Evolutionary conservation across 92 coral and sea anemone genomes (phyloP), one percentile per base, ranked within the genome.

Genomic region (Chrysogorgia sp.): DNA sequence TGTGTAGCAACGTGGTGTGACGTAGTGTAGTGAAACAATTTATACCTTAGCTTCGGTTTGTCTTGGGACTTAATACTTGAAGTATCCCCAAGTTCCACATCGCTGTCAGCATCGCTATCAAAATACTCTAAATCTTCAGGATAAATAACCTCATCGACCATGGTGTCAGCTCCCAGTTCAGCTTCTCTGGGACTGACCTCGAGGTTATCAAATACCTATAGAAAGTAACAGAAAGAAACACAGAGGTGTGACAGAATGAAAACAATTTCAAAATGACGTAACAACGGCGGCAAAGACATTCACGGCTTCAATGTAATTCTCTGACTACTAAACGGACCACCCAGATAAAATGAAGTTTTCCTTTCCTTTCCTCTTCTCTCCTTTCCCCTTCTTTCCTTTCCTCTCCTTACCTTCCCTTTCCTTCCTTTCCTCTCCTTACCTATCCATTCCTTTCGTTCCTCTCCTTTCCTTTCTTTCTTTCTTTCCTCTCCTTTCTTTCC

Each of bases 171-270:
- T 30, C 80, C 88, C n/a, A n/a, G n/a, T 74, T 93, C 98, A 47
- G 88, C 86, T 71, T 94, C 98, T 25, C 96, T 94, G 35, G 97
- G 98, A 53, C 97, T 94, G 80, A 87, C 90, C 29, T 94, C 97
- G 40, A 88, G 86, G 74, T 92, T 83, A 3, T 53, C 94, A 24
- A 87, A 64, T 34, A 83, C 94, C 94, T 90, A 79, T n/a, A 58
- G 24, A 22, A 30, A 10, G 48, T 10, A 21, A 69, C 45, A 84
- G 2, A 47, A 47, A 6, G 2, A 6, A 6, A 47, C 10, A 47
- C 53, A 47, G 14, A 37, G 12, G 12, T 12, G 43, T 5, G 5
- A 5, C 5, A 37, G 12, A 12, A 37, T 37, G 12, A 12, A 37
- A 37, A 37, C n/a, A n/a, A n/a, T n/a, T n/a, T n/a, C n/a, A n/a